phyloP scores from a whole-genome alignment of 2,888 invertebrate species.

The Entomobrya proxima region DNA sequence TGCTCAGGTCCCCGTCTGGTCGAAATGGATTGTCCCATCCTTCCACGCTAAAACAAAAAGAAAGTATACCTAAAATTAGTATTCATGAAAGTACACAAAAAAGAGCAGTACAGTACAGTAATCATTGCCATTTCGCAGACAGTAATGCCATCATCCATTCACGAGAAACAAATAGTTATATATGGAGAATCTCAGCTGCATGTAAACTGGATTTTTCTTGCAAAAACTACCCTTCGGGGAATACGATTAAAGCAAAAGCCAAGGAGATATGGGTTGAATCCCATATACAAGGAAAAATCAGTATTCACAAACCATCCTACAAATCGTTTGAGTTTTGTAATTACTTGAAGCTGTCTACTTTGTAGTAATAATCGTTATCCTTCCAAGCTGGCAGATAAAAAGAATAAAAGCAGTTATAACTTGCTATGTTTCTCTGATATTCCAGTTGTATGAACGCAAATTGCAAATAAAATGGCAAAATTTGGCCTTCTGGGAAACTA shows the following conservation, averaged over 20 bases:
- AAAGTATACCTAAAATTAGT: constrained; percentile 18
- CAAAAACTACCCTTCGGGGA: neutral
- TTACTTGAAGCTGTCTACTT: too few relatives aligned
- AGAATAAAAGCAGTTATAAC: too few relatives aligned
- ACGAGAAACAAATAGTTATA: neutral
- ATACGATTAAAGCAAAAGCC: neutral
- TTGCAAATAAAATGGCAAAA: neutral
- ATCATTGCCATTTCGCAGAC: constrained; percentile 4
- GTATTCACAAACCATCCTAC: too few relatives aligned
- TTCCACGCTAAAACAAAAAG: constrained; percentile 79
- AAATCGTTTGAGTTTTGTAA: neutral
- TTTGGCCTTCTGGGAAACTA: neutral
- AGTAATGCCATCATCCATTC: neutral
- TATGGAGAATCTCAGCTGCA: neutral
- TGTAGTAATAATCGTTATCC: too few relatives aligned
- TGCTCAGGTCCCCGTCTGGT: constrained; percentile 95
- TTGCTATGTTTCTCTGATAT: too few relatives aligned
- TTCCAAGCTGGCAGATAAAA: too few relatives aligned
- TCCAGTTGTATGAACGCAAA: neutral
- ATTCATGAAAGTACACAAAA: constrained; percentile 1
- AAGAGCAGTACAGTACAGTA: neutral
- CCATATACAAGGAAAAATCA: neutral
- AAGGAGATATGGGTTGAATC: too few relatives aligned
- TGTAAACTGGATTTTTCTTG: neutral
- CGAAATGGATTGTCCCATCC: constrained; percentile 99